phyloP scores from a whole-genome alignment of 1,140 invertebrate species.

The Anastrepha ludens region DNA sequence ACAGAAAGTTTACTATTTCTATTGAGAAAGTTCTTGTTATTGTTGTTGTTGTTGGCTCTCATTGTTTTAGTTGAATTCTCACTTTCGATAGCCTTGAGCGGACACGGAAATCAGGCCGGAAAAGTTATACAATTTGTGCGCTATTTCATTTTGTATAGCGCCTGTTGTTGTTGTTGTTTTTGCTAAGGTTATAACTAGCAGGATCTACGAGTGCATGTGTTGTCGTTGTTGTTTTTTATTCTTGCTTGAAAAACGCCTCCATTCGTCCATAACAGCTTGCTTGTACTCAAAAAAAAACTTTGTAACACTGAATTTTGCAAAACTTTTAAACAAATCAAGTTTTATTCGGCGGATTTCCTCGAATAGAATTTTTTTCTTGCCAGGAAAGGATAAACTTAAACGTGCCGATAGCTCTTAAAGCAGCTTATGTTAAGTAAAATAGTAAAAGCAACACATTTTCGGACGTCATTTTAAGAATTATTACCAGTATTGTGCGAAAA shows the following conservation, averaged over 20 bases:
- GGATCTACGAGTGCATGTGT: not conserved
- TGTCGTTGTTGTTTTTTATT: not conserved
- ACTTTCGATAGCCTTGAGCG: constrained; percentile 37
- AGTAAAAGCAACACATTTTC: no score
- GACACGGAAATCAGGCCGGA: constrained; percentile 27
- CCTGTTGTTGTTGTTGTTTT: not conserved
- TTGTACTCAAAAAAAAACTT: not conserved
- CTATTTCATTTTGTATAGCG: not conserved
- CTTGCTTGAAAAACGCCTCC: not conserved
- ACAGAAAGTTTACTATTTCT: constrained; percentile 3
- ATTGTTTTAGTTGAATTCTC: constrained; percentile 28
- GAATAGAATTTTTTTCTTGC: not conserved
- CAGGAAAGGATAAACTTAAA: no score
- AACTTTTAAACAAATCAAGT: constrained; percentile 1
- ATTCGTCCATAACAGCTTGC: constrained; percentile 4
- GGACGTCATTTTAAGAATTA: no score
- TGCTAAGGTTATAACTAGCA: not conserved
- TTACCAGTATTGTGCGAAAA: no score
- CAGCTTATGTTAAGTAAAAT: no score
- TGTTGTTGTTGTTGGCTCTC: constrained; percentile 1
- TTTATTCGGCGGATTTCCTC: constrained; percentile 3
- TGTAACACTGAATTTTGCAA: not conserved
- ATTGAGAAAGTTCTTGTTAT: not conserved
- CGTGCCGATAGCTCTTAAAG: no score
- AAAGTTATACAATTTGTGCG: constrained; percentile 44